phyloP scores from a whole-genome alignment of 2,113 vertebrate genomes.

The Gymnarchus niloticus region DNA sequence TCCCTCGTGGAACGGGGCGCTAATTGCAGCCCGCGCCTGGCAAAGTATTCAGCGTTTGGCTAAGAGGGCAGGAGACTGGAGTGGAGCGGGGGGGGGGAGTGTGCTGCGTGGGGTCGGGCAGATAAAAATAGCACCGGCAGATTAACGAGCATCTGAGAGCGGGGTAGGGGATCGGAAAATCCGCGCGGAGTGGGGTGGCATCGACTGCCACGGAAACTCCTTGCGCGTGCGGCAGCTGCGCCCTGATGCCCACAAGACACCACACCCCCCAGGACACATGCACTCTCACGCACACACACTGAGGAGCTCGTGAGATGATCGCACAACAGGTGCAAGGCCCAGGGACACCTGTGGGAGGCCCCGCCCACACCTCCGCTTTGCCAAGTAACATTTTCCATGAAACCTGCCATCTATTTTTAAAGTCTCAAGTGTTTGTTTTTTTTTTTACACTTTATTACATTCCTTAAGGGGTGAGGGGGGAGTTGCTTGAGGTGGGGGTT shows the following conservation, averaged over 20 bases:
- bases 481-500: constrained; percentile 28
- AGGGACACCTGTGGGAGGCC: constrained; percentile 15
- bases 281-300: not conserved
- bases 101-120: constrained; percentile 44
- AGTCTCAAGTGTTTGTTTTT: constrained; percentile 32
- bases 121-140: constrained; percentile 64
- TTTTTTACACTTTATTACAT: constrained; percentile 45
- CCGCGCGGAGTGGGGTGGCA: constrained; percentile 49
- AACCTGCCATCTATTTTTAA: constrained; percentile 60
- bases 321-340: constrained; percentile 18
- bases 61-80: constrained; percentile 34
- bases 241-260: not conserved
- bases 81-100: constrained; percentile 45
- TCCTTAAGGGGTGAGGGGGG: constrained; percentile 53
- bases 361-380: not conserved
- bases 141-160: constrained; percentile 69
- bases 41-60: constrained; percentile 40
- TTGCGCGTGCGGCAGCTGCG: not conserved
- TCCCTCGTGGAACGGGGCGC: constrained; percentile 47
- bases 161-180: constrained; percentile 61
- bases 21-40: constrained; percentile 56
- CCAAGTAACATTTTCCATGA: constrained; percentile 58
- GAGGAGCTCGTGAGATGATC: constrained; percentile 17
- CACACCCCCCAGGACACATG: not conserved
- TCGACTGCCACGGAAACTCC: constrained; percentile 26